These are phyloP conservation scores for Zoroaster sp. DNA, from an alignment of 53 echinoderm and acorn worm species.

Conservation along the genomic window DNA sequence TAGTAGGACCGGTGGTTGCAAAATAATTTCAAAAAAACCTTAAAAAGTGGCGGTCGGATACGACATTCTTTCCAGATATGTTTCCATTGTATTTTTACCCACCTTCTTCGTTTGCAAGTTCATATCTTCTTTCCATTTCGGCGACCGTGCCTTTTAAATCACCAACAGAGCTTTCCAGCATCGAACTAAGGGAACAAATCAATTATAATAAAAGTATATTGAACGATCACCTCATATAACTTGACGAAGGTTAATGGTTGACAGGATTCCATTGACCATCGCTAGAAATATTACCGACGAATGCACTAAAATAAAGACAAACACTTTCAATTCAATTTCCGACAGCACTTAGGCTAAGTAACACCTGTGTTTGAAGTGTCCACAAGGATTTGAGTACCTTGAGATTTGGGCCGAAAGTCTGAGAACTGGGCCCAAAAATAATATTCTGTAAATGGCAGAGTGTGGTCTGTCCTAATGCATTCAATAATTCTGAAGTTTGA, in stretches of 20 bases:
- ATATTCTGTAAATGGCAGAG: background rate
- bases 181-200: slow-evolving; percentile 68
- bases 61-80: too few species aligned
- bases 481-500: background rate
- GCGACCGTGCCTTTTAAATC: slow-evolving; percentile 80
- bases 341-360: background rate
- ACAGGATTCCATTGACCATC: too few species aligned
- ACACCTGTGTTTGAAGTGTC: background rate
- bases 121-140: slow-evolving; percentile 83
- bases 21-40: too few species aligned
- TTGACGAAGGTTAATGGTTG: too few species aligned
- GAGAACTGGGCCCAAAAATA: background rate
- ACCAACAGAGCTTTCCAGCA: slow-evolving; percentile 87
- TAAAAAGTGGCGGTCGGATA: too few species aligned
- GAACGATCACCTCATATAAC: too few species aligned
- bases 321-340: background rate
- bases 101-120: slow-evolving; percentile 93
- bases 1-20: too few species aligned
- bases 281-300: too few species aligned
- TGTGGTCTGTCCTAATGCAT: background rate
- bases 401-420: background rate
- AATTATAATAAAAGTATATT: too few species aligned
- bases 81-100: too few species aligned
- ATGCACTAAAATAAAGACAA: background rate
- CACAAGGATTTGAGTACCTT: background rate